phyloP scores from a whole-genome alignment of 2,797 vertebrate genomes.

The Danio kyathit region DNA sequence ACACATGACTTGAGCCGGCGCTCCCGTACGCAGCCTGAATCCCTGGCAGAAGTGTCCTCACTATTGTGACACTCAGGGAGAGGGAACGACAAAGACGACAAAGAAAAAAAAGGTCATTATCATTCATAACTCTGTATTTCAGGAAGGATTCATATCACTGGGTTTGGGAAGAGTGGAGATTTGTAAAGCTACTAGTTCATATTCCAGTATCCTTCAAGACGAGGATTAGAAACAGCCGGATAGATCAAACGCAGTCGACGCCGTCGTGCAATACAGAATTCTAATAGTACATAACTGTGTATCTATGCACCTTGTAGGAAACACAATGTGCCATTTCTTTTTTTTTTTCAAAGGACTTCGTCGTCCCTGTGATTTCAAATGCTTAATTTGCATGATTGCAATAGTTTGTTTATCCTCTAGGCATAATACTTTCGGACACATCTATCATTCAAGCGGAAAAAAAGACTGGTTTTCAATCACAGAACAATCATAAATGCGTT shows the following conservation, averaged over 20 bases:
- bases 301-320: constrained; percentile 58
- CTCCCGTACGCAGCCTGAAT: constrained; percentile 21
- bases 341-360: constrained; percentile 29
- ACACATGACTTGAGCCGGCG: constrained; percentile 24
- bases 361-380: constrained; percentile 38
- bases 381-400: constrained; percentile 51
- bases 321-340: constrained; percentile 34
- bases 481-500: constrained; percentile 27
- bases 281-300: constrained; percentile 48
- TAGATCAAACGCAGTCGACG: constrained; percentile 34
- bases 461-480: constrained; percentile 17
- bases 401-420: constrained; percentile 53
- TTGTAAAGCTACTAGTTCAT: constrained; percentile 34
- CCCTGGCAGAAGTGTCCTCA: constrained; percentile 8
- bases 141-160: constrained; percentile 46
- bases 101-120: constrained; percentile 30
- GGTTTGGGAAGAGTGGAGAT: constrained; percentile 31
- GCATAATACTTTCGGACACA: constrained; percentile 36
- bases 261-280: constrained; percentile 42
- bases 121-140: constrained; percentile 46
- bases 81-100: constrained; percentile 8
- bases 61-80: constrained; percentile 33
- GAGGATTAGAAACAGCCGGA: constrained; percentile 38
- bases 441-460: constrained; percentile 36
- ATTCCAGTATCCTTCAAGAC: constrained; percentile 36